Evolutionary conservation across 1,140 invertebrate species (phyloP).

Genomic region (roundworm (Caenorhabditis elegans)): DNA sequence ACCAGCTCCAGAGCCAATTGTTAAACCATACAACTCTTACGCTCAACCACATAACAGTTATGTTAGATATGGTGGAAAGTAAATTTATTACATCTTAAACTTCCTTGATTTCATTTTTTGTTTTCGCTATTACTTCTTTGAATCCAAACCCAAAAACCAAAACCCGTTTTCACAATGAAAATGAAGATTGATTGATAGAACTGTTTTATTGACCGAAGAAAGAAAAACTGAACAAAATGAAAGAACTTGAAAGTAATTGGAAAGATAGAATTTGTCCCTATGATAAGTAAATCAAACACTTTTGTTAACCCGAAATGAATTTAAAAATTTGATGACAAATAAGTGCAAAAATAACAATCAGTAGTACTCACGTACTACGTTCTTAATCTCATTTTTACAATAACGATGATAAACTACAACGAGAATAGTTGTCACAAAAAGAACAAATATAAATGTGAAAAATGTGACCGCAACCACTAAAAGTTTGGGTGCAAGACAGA

Average conservation of each 20-base stretch:
- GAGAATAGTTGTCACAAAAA: not conserved
- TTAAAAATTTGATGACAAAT: not conserved
- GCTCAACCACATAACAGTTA: constrained; percentile 13
- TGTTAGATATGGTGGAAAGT: not conserved
- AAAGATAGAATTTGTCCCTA: not conserved
- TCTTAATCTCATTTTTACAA: constrained; percentile 2
- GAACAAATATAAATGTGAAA: not conserved
- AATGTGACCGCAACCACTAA: not conserved
- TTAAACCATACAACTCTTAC: constrained; percentile 25
- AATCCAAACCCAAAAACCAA: no score
- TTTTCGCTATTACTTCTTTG: no score
- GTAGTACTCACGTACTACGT: not conserved
- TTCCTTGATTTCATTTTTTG: not conserved
- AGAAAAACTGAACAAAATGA: not conserved
- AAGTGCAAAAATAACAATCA: not conserved
- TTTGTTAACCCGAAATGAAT: not conserved
- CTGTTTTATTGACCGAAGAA: not conserved
- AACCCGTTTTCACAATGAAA: not conserved
- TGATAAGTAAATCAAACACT: not conserved
- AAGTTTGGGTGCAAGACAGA: not conserved
- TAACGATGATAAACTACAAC: constrained; percentile 4
- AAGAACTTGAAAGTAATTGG: not conserved
- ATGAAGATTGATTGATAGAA: not conserved
- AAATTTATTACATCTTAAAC: not conserved
- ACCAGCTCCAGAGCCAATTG: constrained; percentile 16